Percentiles rank a stretch among this genome's conserved stretches.
These are phyloP conservation scores for Lagodon rhomboides DNA, from an alignment of 2,797 vertebrate genomes.

Conservation along the genomic window DNA sequence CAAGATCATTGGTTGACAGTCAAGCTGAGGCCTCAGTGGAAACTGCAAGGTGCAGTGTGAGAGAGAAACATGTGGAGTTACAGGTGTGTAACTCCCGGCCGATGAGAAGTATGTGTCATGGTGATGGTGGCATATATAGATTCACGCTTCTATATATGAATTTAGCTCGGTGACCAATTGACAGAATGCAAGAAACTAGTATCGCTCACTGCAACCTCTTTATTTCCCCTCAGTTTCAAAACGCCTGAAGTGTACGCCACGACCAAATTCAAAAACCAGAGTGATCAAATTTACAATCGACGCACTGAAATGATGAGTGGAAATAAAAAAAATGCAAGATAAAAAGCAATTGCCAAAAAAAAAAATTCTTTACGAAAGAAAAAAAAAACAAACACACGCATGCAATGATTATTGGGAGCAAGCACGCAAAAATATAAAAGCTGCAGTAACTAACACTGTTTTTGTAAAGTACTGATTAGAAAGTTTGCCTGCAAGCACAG, in stretches of 20 bases:
- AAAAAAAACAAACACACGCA: constrained; percentile 62
- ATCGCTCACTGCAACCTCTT: constrained; percentile 72
- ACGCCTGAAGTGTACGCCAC: constrained; percentile 10
- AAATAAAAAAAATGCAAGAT: constrained; percentile 84
- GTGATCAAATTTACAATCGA: constrained; percentile 3
- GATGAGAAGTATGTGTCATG: constrained; percentile 75
- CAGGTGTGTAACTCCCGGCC: constrained; percentile 85
- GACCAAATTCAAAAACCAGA: constrained; percentile 13
- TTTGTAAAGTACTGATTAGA: constrained; percentile 42
- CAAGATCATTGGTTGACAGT: constrained; percentile 78
- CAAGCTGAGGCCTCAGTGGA: constrained; percentile 79
- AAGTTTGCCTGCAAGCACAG: constrained; percentile 64
- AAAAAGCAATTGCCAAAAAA: constrained; percentile 44
- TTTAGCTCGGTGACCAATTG: constrained; percentile 52
- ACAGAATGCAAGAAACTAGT: constrained; percentile 67
- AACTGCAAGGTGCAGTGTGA: constrained; percentile 83
- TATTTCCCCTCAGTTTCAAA: constrained; percentile 85
- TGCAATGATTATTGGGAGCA: constrained; percentile 68
- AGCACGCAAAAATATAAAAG: constrained; percentile 56
- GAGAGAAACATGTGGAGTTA: constrained; percentile 81
- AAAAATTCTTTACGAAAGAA: too few species aligned
- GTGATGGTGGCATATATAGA: constrained; percentile 86
- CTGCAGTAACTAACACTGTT: constrained; percentile 15
- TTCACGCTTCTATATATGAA: constrained; percentile 85
- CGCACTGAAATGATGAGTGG: constrained; percentile 76